Evolutionary conservation across 2,113 vertebrate species (phyloP).

Genomic region (Dasyprocta punctata): DNA sequence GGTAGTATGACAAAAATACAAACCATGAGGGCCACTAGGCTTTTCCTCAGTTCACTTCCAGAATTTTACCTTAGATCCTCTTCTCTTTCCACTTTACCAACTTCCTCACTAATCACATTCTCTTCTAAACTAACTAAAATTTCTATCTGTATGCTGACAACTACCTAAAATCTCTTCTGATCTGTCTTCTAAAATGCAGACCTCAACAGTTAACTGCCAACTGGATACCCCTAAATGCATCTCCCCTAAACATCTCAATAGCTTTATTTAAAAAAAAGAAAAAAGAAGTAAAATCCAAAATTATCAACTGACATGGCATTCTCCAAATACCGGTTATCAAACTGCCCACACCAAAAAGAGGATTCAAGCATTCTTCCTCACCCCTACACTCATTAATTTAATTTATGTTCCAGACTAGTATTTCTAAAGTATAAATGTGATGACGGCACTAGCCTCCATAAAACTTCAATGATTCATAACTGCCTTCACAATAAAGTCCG

Average conservation of each 20-base stretch:
- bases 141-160: background rate
- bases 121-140: conserved; percentile 1
- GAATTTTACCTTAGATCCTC: background rate
- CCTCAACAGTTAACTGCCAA: background rate
- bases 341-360: background rate
- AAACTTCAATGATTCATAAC: conserved; percentile 35
- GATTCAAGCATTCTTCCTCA: background rate
- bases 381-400: background rate
- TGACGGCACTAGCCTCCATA: background rate
- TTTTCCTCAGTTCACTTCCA: background rate
- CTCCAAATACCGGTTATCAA: conserved; percentile 6
- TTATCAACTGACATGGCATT: background rate
- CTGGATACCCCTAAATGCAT: background rate
- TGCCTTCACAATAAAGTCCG: conserved; percentile 5
- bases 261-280: background rate
- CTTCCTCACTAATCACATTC: background rate
- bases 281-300: background rate
- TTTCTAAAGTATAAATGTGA: conserved; percentile 15
- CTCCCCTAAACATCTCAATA: background rate
- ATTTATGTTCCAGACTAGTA: background rate
- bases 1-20: background rate
- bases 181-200: conserved; percentile 22
- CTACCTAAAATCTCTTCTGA: conserved; percentile 30
- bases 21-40: background rate
- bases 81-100: background rate